A percentile compares a stretch with the other conserved stretches of the same genome.
These are phyloP conservation scores for Crotophaga sulcirostris DNA, from an alignment of 2,113 vertebrate genomes.

Conservation along the genomic window DNA sequence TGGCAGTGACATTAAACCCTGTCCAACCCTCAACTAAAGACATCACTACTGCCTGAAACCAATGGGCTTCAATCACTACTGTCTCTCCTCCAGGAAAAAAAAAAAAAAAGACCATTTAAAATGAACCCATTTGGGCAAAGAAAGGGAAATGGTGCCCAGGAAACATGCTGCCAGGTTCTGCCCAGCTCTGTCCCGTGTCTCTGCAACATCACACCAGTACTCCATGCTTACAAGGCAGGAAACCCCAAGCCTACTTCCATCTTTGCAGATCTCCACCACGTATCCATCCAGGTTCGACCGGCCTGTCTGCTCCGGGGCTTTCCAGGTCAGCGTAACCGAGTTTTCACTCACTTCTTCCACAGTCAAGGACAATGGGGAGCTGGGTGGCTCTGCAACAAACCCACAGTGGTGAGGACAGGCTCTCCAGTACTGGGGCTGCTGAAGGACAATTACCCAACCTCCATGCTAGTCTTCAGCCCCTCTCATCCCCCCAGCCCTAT, in stretches of 20 bases:
- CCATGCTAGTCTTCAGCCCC: neutral
- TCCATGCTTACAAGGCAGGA: neutral
- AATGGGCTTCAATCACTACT: too few relatives aligned
- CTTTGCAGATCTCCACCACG: slow-evolving; percentile 83
- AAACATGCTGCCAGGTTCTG: accelerated
- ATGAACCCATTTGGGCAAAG: neutral
- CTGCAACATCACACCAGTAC: neutral
- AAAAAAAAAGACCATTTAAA: neutral
- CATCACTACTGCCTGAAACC: neutral
- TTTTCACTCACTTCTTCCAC: slow-evolving; percentile 85
- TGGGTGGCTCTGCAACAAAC: slow-evolving; percentile 79
- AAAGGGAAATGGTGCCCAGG: neutral
- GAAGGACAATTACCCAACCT: neutral
- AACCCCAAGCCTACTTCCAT: slow-evolving; percentile 83
- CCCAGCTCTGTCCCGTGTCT: neutral
- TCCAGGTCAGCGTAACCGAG: slow-evolving; percentile 86
- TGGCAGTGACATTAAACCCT: neutral
- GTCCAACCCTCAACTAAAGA: neutral
- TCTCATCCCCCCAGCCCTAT: neutral
- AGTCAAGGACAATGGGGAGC: slow-evolving; percentile 77
- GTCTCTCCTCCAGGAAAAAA: neutral
- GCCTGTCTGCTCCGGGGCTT: slow-evolving; percentile 78
- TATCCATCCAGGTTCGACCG: slow-evolving; percentile 83
- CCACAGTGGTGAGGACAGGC: neutral
- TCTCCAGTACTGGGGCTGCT: accelerated